A percentile compares a stretch with the other conserved stretches of the same genome.
phyloP scores from a whole-genome alignment of 2,113 vertebrate genomes.

The Hydrolagus affinis region DNA sequence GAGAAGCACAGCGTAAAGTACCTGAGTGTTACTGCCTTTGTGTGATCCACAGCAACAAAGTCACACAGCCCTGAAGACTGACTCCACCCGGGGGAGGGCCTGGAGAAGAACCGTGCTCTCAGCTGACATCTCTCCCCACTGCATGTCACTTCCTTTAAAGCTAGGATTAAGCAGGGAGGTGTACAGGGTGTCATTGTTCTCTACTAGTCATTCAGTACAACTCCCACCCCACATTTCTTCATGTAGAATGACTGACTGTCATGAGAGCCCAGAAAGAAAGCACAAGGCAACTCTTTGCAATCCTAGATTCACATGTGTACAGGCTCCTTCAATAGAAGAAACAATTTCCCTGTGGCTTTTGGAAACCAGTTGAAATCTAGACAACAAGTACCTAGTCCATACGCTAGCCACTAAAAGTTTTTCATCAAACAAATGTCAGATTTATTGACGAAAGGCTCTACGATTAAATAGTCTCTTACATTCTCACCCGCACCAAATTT shows the following conservation, averaged over 20 bases:
- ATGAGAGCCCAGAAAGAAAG: background rate
- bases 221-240: background rate
- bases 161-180: slow-evolving; percentile 1
- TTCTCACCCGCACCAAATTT: no score
- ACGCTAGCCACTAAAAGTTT: background rate
- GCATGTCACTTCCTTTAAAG: slow-evolving; percentile 61
- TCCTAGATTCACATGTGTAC: no score
- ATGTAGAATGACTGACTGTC: background rate
- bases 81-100: slow-evolving; percentile 61
- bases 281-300: background rate
- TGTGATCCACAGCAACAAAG: slow-evolving; percentile 35
- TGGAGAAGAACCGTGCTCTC: slow-evolving; percentile 43
- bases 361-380: background rate
- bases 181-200: background rate
- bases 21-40: background rate
- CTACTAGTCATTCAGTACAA: background rate
- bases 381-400: background rate
- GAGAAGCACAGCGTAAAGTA: no score
- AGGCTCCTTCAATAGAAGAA: background rate
- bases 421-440: background rate
- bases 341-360: background rate
- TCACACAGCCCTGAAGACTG: slow-evolving; percentile 43
- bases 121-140: slow-evolving; percentile 46
- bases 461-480: no score
- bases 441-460: no score